phyloP scores from a whole-genome alignment of 1,140 invertebrate genomes.

The Zaprionus africanus region DNA sequence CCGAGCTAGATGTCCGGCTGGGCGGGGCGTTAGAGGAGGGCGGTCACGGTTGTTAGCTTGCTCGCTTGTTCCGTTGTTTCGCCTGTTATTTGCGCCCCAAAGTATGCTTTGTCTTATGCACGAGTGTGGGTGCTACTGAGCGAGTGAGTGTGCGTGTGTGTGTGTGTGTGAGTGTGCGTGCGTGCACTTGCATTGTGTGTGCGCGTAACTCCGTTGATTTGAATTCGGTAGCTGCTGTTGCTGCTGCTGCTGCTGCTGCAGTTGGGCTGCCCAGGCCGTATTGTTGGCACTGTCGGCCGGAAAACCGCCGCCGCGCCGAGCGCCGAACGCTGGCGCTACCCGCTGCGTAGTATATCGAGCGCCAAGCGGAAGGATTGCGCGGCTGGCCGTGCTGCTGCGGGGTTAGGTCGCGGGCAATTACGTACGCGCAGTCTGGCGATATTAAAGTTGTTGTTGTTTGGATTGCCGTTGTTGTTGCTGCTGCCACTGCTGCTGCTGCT shows the following conservation, averaged over 20 bases:
- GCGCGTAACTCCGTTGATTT: conserved; percentile 76
- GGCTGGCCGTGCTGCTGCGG: conserved; percentile 3
- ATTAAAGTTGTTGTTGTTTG: conserved; percentile 71
- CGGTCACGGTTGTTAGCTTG: conserved; percentile 53
- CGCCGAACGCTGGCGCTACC: conserved; percentile 15
- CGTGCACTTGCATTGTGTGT: conserved; percentile 48
- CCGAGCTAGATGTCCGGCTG: conserved; percentile 33
- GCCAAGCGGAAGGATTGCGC: conserved; percentile 66
- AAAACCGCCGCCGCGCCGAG: conserved; percentile 56
- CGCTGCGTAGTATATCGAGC: conserved; percentile 15
- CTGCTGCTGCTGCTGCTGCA: conserved; percentile 23
- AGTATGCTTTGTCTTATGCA: conserved; percentile 76
- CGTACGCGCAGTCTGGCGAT: conserved; percentile 67
- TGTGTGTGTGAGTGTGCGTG: conserved; percentile 20
- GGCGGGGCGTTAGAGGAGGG: not conserved
- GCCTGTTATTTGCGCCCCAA: conserved; percentile 75
- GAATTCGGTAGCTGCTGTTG: conserved; percentile 40
- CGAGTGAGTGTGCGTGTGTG: conserved; percentile 9
- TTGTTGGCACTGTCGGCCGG: conserved; percentile 64
- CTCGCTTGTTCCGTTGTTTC: conserved; percentile 59
- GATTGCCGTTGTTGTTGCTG: conserved; percentile 47
- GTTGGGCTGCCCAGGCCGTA: conserved; percentile 48
- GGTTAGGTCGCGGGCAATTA: conserved; percentile 57
- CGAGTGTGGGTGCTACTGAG: conserved; percentile 1
- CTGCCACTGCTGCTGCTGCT: conserved; percentile 50